These are phyloP conservation scores for rat (Rattus norvegicus) DNA, from an alignment of 2,113 vertebrate species.

Conservation along the genomic window GRCr8 NC_086019.1:209279001-209279500, in stretches of 20 bases:
- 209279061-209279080: not conserved
- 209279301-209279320: not conserved
- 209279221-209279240: fast-evolving
- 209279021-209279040: not conserved
- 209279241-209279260: fast-evolving
- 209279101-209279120: not conserved
- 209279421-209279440: not conserved
- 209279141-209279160: fast-evolving
- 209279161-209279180: not conserved
- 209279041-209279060: not conserved
- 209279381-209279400: no score
- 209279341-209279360: no score
- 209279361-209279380: not conserved
- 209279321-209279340: not conserved
- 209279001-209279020: not conserved
- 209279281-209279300: not conserved
- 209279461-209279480: not conserved
- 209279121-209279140: not conserved
- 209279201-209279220: not conserved
- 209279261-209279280: not conserved
- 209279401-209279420: not conserved
- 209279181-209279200: not conserved
- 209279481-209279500: no score
- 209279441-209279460: not conserved
- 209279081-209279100: not conserved